Percentiles rank a stretch among this genome's conserved stretches.
These are phyloP conservation scores for Momotus momota DNA, from an alignment of 2,797 vertebrate species.

Conservation along the genomic window DNA sequence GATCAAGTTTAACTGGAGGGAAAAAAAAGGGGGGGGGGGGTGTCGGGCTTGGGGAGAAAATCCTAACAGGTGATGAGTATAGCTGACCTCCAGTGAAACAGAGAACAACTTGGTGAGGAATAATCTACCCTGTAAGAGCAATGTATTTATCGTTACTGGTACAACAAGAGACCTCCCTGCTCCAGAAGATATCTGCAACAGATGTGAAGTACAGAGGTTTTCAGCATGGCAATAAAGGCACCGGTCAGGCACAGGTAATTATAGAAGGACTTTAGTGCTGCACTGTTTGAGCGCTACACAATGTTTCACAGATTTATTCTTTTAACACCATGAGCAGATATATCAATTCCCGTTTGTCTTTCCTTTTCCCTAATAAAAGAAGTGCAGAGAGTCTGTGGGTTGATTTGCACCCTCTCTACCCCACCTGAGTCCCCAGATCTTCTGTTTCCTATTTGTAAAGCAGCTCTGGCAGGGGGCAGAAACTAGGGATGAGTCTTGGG, in stretches of 20 bases:
- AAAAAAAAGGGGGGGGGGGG: not conserved
- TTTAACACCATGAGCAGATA: rapidly evolving
- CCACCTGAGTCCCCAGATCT: not conserved
- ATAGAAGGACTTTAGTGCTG: not conserved
- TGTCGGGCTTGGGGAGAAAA: not conserved
- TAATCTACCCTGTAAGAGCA: not conserved
- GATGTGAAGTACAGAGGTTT: not conserved
- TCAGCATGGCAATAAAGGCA: not conserved
- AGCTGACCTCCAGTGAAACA: not conserved
- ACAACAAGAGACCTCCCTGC: slow-evolving; percentile 32
- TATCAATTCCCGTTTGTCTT: not conserved
- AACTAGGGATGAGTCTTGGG: not conserved
- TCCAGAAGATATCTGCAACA: slow-evolving; percentile 9
- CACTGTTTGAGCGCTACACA: not conserved
- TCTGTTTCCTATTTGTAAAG: not conserved
- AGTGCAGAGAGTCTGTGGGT: not conserved
- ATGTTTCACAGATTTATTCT: not conserved
- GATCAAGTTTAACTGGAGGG: not conserved
- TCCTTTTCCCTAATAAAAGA: not conserved
- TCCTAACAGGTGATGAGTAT: not conserved
- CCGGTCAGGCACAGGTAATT: not conserved
- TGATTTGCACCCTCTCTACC: not conserved
- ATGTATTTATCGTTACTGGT: not conserved
- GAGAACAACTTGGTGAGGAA: not conserved
- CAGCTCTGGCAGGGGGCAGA: not conserved